These are phyloP conservation scores for Cremastinae sp. DNA, from an alignment of 2,888 invertebrate genomes.

Conservation along the genomic window DNA sequence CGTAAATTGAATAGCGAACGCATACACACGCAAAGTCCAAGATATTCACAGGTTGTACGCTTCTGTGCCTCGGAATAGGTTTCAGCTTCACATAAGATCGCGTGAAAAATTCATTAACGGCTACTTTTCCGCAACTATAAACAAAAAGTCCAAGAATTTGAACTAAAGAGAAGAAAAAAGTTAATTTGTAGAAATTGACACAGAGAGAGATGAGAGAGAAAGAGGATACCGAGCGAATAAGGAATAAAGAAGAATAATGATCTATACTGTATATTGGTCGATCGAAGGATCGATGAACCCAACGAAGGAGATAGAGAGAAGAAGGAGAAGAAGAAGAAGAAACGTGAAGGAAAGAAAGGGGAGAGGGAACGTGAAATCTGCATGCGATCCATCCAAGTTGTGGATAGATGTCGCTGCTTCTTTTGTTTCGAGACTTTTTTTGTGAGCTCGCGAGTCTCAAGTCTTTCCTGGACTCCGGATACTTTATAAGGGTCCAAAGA, in stretches of 20 bases:
- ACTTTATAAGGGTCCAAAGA: slow-evolving; percentile 70
- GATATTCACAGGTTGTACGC: slow-evolving; percentile 34
- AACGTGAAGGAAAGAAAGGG: slow-evolving; percentile 11
- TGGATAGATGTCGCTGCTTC: slow-evolving; percentile 52
- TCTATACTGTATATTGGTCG: too few relatives aligned
- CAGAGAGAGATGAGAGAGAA: too few relatives aligned
- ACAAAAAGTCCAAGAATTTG: slow-evolving; percentile 9
- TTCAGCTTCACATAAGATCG: slow-evolving; percentile 69
- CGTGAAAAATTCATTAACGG: slow-evolving; percentile 73
- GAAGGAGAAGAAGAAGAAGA: slow-evolving; percentile 15
- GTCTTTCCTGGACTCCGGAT: slow-evolving; percentile 50
- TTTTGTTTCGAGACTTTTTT: slow-evolving; percentile 8
- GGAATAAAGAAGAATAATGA: too few relatives aligned
- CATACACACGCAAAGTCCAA: too few relatives aligned
- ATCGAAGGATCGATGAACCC: slow-evolving; percentile 59
- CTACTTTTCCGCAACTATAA: slow-evolving; percentile 63
- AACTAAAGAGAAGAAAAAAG: too few relatives aligned
- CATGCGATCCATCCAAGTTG: slow-evolving; percentile 59
- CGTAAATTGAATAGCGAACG: too few relatives aligned
- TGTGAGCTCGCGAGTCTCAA: slow-evolving; percentile 10
- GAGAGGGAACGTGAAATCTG: slow-evolving; percentile 63
- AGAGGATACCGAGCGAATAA: too few relatives aligned
- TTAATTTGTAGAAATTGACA: too few relatives aligned
- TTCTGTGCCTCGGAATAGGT: slow-evolving; percentile 65
- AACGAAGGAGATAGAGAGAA: slow-evolving; percentile 38